Percentiles rank a stretch among this genome's conserved stretches.
These are phyloP conservation scores for Adelosebastes latens DNA, from an alignment of 2,797 vertebrate genomes.

Conservation along the genomic window DNA sequence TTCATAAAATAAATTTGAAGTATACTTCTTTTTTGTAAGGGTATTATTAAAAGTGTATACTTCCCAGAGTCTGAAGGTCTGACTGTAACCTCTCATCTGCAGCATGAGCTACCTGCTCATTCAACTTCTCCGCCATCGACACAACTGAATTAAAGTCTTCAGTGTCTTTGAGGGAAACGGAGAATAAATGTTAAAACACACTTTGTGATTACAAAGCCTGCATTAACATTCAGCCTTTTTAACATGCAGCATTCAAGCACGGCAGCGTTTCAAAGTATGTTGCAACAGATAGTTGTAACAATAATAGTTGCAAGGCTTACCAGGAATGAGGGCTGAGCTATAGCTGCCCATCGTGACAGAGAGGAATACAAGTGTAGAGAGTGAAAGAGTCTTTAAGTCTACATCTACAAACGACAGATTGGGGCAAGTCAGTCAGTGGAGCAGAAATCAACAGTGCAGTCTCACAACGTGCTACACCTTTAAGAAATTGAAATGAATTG, in stretches of 20 bases:
- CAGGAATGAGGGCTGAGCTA: conserved; percentile 77
- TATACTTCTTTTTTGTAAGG: too few relatives aligned
- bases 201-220: background rate
- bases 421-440: conserved; percentile 52
- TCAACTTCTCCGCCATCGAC: conserved; percentile 87
- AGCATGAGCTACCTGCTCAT: conserved; percentile 83
- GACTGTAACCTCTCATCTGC: conserved; percentile 58
- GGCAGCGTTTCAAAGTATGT: conserved; percentile 10
- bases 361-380: conserved; percentile 77
- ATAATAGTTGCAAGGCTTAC: conserved; percentile 63
- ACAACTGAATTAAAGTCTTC: conserved; percentile 95
- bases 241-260: conserved; percentile 21
- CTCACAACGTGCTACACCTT: background rate
- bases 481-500: background rate
- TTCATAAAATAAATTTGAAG: too few relatives aligned
- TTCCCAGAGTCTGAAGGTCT: conserved; percentile 75
- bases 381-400: conserved; percentile 65
- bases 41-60: conserved; percentile 48
- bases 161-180: conserved; percentile 85
- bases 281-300: conserved; percentile 11
- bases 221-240: background rate
- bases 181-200: conserved; percentile 24
- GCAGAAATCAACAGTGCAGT: conserved; percentile 14
- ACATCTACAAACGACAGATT: conserved; percentile 75
- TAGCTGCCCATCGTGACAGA: conserved; percentile 80